Evolutionary conservation across 2,113 vertebrate species (phyloP), one percentile per base, ranked within the genome.

Genomic region (Microtus pennsylvanicus): DNA sequence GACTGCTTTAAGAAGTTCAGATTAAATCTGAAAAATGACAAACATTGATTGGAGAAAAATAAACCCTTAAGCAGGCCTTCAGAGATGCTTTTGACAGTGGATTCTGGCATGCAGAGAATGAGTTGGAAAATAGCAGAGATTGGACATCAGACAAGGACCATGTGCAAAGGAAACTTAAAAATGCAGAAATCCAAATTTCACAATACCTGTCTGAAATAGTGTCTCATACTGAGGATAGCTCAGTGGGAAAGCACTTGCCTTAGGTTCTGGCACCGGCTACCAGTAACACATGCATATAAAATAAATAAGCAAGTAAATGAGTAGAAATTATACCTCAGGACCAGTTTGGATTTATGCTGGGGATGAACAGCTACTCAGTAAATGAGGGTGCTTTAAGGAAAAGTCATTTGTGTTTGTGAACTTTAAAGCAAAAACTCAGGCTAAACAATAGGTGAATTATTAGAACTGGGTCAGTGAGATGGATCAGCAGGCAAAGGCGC

Each of bases 351-450:
- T 74, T 91, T 91, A 74, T 85, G 35, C 8, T 69, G 45, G 13
- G 58, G 50, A 65, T 89, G 42, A 65, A 75, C 80, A 80, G n/a
- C 63, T 38, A 80, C 21, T 75, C 42, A 93, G 17, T 77, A 91
- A 91, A 65, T 86, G n/a, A 91, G 45, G 47, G 75, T 76, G 45
- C 35, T 47, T 80, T 90, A 65, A 85, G 28, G 91, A 96, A 78
- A 83, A 70, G 67, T 93, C 33, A 0, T 92, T 28, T 52, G 52
- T 90, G 69, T 61, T 91, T 58, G 70, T 76, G 72, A 96, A 52
- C 87, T 88, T 96, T 52, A 75, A 89, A 83, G 30, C 26, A 70
- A 87, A 94, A 92, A 65, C 80, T 72, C 86, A 45, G 35, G 85
- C 47, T 89, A 89, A 52, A 42, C 72, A 87, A 17, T 87, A 72